phyloP scores from a whole-genome alignment of 2,113 vertebrate species.

The Hippolais icterina region DNA sequence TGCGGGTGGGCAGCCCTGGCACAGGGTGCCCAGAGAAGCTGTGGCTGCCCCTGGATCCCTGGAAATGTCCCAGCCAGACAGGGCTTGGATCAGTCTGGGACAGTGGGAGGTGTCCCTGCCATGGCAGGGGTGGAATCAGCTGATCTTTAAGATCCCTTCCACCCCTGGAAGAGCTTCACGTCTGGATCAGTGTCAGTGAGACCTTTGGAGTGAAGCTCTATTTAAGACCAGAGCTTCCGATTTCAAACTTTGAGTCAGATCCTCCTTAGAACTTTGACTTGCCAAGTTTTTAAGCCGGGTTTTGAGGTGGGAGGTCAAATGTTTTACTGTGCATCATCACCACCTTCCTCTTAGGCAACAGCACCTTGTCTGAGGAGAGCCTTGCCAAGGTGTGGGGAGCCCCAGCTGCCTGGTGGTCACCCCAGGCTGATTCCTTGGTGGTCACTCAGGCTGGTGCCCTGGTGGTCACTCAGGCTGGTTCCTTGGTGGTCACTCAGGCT shows the following conservation, averaged over 20 bases:
- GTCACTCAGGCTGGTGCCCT: not conserved
- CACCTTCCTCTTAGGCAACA: fast-evolving
- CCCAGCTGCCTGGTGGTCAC: not conserved
- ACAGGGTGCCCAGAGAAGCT: not conserved
- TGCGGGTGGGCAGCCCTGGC: not conserved
- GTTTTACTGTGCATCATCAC: fast-evolving
- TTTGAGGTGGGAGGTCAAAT: not conserved
- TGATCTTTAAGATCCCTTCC: not conserved
- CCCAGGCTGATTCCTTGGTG: not conserved
- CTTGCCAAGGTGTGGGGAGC: not conserved
- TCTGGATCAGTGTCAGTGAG: not conserved
- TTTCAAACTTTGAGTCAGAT: not conserved
- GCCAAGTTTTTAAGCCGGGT: not conserved
- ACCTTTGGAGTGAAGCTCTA: not conserved
- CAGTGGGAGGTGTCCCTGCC: not conserved
- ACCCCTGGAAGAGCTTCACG: not conserved
- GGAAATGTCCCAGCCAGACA: not conserved
- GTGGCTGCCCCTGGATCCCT: not conserved
- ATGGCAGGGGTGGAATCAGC: not conserved
- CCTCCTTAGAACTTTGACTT: not conserved
- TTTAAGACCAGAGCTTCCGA: not conserved
- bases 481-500: not conserved
- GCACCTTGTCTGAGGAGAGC: not conserved
- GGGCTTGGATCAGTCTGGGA: not conserved
- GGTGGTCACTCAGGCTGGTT: not conserved